Base-by-base conservation (phyloP, 2,113 vertebrate species). In the Halichoeres trimaculatus region DNA sequence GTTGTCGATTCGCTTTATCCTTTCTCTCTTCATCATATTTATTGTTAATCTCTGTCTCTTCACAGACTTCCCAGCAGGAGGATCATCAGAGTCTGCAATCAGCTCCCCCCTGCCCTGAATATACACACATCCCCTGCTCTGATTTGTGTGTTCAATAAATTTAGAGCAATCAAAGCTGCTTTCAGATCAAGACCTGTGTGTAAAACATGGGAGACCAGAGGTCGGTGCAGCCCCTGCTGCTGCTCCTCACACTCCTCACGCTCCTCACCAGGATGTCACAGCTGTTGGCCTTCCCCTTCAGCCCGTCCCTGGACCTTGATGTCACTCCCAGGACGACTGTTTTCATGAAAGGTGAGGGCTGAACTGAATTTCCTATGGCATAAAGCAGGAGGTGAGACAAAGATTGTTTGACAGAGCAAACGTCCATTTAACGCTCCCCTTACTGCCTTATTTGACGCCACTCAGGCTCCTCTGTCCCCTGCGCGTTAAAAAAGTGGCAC, bases 261-360 rank as follows among this genome's bases (percentile, higher is more conserved):
- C 55, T 84, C 61, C 52, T 84, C 1, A 68, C 55, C 81, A 61
- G 80, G 24, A 64, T 85, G 16, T 76, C 84, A 8, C 78, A 84
- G 43, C 45, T 89, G 43, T 84, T 85, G 90, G 91, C 92, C 41
- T 94, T 93, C 66, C 94, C 92, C 57, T 95, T 94, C 79, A 93
- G 91, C 81, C 88, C 94, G 0, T 85, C 90, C 8, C 82, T 91
- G 70, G 92, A 93, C 52, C 51, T 94, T 77, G 93, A 94, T 16
- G 88, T 92, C 82, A 93, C 85, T 59, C 91, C 94, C 41, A 91
- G 94, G 75, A 93, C 83, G 0, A 95, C 94, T 0, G 63, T 95
- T 45, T 87, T 85, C 77, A 77, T 77, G 52, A 91, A 91, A 81
- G 93, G 94, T 95, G 85, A 90, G 81, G 24, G 0, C 23, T 2